Percentiles rank a stretch among this genome's conserved stretches.
These are phyloP conservation scores for Odontophorus gujanensis DNA, from an alignment of 2,113 vertebrate genomes.

Conservation along the genomic window DNA sequence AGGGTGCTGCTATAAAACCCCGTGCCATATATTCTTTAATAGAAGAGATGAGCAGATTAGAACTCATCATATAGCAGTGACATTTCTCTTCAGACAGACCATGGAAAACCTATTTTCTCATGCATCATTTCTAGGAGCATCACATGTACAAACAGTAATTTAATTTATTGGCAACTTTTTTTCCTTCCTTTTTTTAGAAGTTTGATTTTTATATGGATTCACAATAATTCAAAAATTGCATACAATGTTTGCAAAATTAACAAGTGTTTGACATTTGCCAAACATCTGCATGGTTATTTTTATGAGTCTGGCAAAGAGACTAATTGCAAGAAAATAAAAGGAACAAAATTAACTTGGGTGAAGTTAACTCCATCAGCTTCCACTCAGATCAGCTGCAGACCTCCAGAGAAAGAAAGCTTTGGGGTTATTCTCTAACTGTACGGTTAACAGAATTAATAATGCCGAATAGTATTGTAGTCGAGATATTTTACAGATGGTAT, in stretches of 20 bases:
- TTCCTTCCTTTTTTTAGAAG: neutral
- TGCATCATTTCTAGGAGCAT: neutral
- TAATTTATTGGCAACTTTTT: neutral
- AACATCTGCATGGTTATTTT: conserved; percentile 12
- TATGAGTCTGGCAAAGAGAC: neutral
- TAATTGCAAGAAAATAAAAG: neutral
- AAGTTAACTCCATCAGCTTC: neutral
- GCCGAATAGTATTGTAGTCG: too few relatives aligned
- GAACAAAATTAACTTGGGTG: neutral
- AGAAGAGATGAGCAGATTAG: neutral
- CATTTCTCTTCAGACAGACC: neutral
- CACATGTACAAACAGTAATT: neutral
- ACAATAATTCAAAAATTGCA: neutral
- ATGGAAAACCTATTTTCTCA: neutral
- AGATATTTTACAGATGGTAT: too few relatives aligned
- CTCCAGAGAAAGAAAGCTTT: neutral
- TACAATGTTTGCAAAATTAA: neutral
- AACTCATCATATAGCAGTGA: neutral
- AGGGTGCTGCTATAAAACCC: neutral
- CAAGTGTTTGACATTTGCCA: neutral
- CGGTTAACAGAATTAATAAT: too few relatives aligned
- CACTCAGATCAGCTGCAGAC: neutral
- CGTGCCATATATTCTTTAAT: neutral
- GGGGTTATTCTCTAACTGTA: neutral
- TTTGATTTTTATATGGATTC: neutral